Percentiles rank a stretch among this genome's conserved stretches.
Evolutionary conservation across 2,888 invertebrate genomes (phyloP).

Genomic region (Athalia rosae): DNA sequence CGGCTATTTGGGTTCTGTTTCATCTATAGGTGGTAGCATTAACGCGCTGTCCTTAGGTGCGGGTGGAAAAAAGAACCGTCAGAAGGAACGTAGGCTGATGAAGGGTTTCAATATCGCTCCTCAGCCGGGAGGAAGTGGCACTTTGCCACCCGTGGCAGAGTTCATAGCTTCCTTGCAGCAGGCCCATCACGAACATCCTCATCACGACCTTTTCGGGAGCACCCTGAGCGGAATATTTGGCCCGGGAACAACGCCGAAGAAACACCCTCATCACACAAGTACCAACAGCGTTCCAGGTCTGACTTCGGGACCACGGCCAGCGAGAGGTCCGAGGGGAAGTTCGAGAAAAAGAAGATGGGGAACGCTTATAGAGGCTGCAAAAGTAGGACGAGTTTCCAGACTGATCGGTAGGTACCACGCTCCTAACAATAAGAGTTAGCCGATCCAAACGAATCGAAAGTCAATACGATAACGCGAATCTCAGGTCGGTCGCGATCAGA

Average conservation of each 20-base stretch:
- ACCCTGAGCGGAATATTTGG: constrained; percentile 83
- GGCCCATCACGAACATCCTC: constrained; percentile 74
- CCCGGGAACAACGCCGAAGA: constrained; percentile 74
- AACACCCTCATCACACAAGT: constrained; percentile 72
- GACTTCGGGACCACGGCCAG: constrained; percentile 58
- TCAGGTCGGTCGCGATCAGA: constrained; percentile 80
- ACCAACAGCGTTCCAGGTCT: constrained; percentile 69
- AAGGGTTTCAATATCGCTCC: constrained; percentile 95
- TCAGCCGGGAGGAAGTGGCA: constrained; percentile 75
- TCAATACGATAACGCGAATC: neutral
- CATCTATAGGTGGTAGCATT: constrained; percentile 64
- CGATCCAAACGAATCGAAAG: too few species aligned
- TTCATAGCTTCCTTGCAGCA: constrained; percentile 85
- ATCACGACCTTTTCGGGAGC: constrained; percentile 80
- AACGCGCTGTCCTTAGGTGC: constrained; percentile 79
- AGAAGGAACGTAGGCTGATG: constrained; percentile 94
- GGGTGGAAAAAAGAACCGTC: constrained; percentile 94
- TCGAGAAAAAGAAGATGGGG: constrained; percentile 87
- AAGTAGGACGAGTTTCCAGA: constrained; percentile 86
- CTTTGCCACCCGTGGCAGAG: constrained; percentile 86
- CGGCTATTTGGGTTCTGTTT: constrained; percentile 54
- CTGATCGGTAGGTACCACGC: constrained; percentile 78
- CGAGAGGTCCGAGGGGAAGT: constrained; percentile 58
- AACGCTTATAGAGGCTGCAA: constrained; percentile 90
- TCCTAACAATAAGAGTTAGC: neutral